Base-by-base conservation (phyloP, 1,140 invertebrate species). In the Macrocentrus cingulum region DNA sequence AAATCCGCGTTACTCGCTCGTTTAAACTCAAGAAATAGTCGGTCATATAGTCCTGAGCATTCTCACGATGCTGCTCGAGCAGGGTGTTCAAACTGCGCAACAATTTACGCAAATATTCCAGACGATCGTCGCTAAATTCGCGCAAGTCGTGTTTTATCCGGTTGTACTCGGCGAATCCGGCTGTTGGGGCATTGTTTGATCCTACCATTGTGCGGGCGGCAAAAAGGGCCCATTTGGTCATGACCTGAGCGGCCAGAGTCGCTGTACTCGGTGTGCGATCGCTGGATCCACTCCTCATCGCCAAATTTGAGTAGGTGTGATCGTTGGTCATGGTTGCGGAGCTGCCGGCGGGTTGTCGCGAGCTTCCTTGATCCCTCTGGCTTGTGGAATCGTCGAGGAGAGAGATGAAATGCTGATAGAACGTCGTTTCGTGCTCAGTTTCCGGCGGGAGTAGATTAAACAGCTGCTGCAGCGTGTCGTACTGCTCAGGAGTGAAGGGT, bases 291-390 rank as follows among this genome's bases (percentile, higher is more conserved):
- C 46, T 50, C 42, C 41, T 52, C 8, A 36, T 62, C 1, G 64
- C 64, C 25, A 65, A 11, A 56, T 66, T 72, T 2, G 70, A 71
- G 49, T 73, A 70, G 3, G 69, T 74, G 23, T 71, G 71, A 64
- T 75, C 71, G 18, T 61, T 70, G 1, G 42, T 66, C 16, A 61
- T 29, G 41, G 32, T 55, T 3, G 50, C 25, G 36, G 45, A 46
- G 2, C 22, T 11, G 44, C 18, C 54, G 32, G 34, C 19, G 44
- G 16, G 49, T 59, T 23, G 5, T 18, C 39, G 23, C 15, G 15
- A 46, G 8, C 37, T 19, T 19, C 13, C 15, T 18, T 13, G 13
- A 19, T 20, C 41, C n/a, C 7, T 8, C 5, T 7, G 7, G 18
- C 18, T 7, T 1, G 2, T 18, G 8, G 8, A 3, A n/a, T 39